Base-by-base conservation (phyloP, 2,797 vertebrate species). In the Paramormyrops hopkinsi region DNA sequence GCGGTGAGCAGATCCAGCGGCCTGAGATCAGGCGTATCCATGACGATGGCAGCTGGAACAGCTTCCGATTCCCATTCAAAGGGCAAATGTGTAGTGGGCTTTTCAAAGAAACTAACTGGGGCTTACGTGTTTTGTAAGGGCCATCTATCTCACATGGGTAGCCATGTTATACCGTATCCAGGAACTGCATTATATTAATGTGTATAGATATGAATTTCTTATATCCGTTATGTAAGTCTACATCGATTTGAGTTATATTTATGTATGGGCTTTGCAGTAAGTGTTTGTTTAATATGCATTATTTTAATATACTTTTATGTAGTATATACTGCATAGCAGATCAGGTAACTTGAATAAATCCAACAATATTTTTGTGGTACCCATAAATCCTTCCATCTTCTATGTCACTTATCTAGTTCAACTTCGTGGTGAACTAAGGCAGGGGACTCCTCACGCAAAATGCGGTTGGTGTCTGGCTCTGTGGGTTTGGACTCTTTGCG, bases 31-130 rank as follows among this genome's bases (percentile, higher is more conserved):
- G 46, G 46, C 50, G 22, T 53, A 50, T 51, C 82, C 50, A 86
- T 86, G 53, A 86, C 53, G 29, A 86, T 56, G 85, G 53, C 85
- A 86, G 50, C 85, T 86, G 85, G 12, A 56, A 53, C 50, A 51
- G 46, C 46, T 86, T 53, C 84, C 84, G 25, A 53, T 54, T 54
- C 17, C 50, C 85, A 54, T 54, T 86, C 85, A 86, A 33, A 41
- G 84, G 51, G 50, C 85, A 56, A 17, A 53, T 37, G 51, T 37
- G 29, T 53, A n/a, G 25, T 11, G 84, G 29, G 46, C 53, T 51
- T 56, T 50, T 51, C 22, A 54, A 86, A 37, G 50, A 56, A 86
- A 59, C 5, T 1, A 56, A 37, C 25, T 56, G 29, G 25, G 25
- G 25, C 12, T 14, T 33, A 53, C 7, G n/a, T 59, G 56, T 86